These are phyloP conservation scores for Melanostoma scalare DNA, from an alignment of 2,888 invertebrate genomes.

Conservation along the genomic window DNA sequence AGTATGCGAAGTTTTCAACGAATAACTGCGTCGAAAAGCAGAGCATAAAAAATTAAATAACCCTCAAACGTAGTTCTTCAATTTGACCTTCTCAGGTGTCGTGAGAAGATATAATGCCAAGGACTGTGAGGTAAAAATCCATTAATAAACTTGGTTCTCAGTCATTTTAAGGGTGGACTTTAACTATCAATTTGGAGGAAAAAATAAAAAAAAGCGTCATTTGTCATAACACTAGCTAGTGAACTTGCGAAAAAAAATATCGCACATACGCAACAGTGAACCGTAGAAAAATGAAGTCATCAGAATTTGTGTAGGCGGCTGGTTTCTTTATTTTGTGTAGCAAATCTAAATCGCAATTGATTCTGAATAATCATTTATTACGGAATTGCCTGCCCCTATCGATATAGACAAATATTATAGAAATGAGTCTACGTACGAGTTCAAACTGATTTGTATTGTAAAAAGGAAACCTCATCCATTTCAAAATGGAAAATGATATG, in stretches of 20 bases:
- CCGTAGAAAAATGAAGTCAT: constrained; percentile 14
- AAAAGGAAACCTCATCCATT: no score
- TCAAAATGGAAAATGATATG: no score
- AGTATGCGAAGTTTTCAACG: no score
- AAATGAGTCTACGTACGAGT: no score
- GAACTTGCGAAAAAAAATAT: constrained; percentile 15
- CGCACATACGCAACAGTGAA: constrained; percentile 42
- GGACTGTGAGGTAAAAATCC: constrained; percentile 7
- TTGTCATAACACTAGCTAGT: constrained; percentile 19
- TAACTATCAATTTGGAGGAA: constrained; percentile 11
- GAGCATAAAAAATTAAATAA: no score
- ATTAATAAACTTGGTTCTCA: not conserved
- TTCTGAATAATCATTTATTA: not conserved
- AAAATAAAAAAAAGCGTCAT: not conserved
- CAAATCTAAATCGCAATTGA: not conserved
- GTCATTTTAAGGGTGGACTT: constrained; percentile 13
- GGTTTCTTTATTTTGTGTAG: not conserved
- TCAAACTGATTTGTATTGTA: no score
- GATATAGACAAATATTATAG: no score
- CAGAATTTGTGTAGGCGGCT: not conserved
- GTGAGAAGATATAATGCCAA: constrained; percentile 8
- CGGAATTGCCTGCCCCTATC: no score
- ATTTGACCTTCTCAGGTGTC: constrained; percentile 35
- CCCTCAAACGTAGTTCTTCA: not conserved
- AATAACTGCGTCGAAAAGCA: no score